Evolutionary conservation across 2,888 invertebrate species (phyloP), one percentile per base, ranked within the genome.

Genomic region (Drosophila subquinaria): DNA sequence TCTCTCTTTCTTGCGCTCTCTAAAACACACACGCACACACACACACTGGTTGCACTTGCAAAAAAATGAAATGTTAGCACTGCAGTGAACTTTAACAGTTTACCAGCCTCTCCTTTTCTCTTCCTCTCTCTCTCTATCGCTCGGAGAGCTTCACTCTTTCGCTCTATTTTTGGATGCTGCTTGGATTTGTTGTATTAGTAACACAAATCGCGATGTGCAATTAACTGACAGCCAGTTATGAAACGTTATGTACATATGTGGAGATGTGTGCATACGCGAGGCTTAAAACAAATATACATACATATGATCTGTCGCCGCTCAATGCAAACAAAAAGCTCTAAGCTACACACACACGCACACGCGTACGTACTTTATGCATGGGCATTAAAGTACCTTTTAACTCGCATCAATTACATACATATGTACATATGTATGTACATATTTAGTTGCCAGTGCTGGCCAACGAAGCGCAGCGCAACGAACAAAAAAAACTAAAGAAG

Each of bases 311-410:
- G 65, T 63, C 62, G 62, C 36, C 51, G 61, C 57, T 69, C 45
- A 63, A 57, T 63, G 74, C 78, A 74, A 76, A 78, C 78, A 70
- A 65, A 73, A 76, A 65, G 73, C 57, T 77, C 33, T 64, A 55
- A 45, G 65, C 50, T 55, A 27, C 50, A 63, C 75, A 40, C 47
- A 62, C 35, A 70, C 57, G 13, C 43, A 57, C 13, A 47, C 15
- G 36, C 23, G 30, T 36, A 51, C 40, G 45, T 43, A 38, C 55
- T 17, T 48, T 45, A 42, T 67, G 52, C 59, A 45, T 62, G 48
- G 35, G 40, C 45, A 56, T 45, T 76, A 47, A 47, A 68, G 68
- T 76, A 60, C 72, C 61, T 72, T 76, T 63, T 53, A 68, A 63
- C 62, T 61, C 73, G 59, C 75, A 75, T 73, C 70, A 61, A 52